Conservation (phyloP, 2,113 vertebrate genomes). For the Chaetodon auriga region DNA sequence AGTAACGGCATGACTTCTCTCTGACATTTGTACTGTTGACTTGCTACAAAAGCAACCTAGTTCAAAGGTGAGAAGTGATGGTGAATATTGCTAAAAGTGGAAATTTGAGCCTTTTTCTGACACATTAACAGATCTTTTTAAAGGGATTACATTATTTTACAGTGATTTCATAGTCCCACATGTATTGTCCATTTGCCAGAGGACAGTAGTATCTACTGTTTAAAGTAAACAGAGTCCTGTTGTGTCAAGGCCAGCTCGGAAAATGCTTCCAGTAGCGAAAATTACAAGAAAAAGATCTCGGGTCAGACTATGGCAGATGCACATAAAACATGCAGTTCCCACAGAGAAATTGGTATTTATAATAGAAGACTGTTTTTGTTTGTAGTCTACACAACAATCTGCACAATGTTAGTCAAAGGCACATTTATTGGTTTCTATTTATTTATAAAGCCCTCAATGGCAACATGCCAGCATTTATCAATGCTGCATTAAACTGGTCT, state of each 20-base stretch:
- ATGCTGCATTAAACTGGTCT: too few relatives aligned
- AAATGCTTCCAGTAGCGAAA: neutral
- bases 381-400: neutral
- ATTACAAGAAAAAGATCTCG: neutral
- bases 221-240: slow-evolving; percentile 9
- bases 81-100: too few relatives aligned
- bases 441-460: too few relatives aligned
- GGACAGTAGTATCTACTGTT: neutral
- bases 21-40: neutral
- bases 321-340: neutral
- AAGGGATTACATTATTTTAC: neutral
- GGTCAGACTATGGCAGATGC: neutral
- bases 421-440: too few relatives aligned
- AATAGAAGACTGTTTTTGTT: neutral
- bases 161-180: neutral
- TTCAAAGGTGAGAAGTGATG: too few relatives aligned
- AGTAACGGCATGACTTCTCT: neutral
- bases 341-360: neutral
- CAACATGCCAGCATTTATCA: too few relatives aligned
- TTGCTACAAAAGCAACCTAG: neutral
- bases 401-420: too few relatives aligned
- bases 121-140: neutral
- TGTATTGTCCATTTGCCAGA: neutral
- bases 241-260: slow-evolving; percentile 8
- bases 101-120: neutral